Evolutionary conservation across 2,113 vertebrate genomes (phyloP).

Genomic region (Entomyzon cyanotis): DNA sequence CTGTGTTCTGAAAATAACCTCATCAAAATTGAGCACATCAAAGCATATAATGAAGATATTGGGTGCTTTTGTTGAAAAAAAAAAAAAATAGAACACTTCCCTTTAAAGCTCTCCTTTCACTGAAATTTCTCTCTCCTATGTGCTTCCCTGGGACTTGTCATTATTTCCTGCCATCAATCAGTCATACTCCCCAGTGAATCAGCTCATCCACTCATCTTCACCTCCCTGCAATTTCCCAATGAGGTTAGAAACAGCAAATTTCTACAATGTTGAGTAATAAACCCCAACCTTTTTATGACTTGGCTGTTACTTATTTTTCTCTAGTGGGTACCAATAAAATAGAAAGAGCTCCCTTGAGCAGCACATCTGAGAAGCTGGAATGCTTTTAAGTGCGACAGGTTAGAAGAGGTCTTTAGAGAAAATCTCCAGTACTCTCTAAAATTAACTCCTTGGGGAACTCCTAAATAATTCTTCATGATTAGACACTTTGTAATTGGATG

Average conservation of each 20-base stretch:
- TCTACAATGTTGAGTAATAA: constrained; percentile 15
- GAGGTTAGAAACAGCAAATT: constrained; percentile 20
- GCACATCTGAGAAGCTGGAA: not conserved
- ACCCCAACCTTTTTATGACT: not conserved
- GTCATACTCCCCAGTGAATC: not conserved
- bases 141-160: not conserved
- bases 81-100: not conserved
- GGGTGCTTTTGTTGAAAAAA: not conserved
- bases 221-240: not conserved
- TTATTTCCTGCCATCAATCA: not conserved
- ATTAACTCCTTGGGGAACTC: not conserved
- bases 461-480: constrained; percentile 10
- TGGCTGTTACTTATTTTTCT: constrained; percentile 27
- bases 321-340: not conserved
- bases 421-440: not conserved
- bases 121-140: not conserved
- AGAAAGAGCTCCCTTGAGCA: not conserved
- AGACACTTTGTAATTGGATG: not conserved
- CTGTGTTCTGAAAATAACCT: not conserved
- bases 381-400: not conserved
- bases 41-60: not conserved
- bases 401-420: constrained; percentile 2
- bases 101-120: not conserved
- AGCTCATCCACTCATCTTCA: not conserved
- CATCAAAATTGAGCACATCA: not conserved